Base-by-base conservation (phyloP, 2,888 invertebrate species). In the Acronicta leporina region DNA sequence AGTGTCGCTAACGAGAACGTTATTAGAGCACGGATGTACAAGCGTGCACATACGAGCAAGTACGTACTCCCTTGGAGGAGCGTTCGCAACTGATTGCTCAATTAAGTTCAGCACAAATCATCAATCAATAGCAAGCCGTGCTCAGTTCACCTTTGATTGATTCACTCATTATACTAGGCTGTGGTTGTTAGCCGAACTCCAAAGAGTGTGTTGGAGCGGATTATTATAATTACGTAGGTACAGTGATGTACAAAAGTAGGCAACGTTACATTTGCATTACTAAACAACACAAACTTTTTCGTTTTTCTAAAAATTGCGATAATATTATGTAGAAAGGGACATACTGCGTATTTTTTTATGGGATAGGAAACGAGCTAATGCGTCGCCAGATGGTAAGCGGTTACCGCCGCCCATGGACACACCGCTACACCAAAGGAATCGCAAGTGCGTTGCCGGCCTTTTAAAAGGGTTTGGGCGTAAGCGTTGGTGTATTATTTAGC, bases 121-220 rank as follows among this genome's bases (percentile, higher is more conserved):
- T 76, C 68, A 75, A 70, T 77, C 75, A 75, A 75, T 75, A 55
- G 56, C 69, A 75, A 69, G 62, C 69, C 43, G 63, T 64, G 63
- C 57, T 64, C 66, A 44, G 67, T 65, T 69, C 63, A 66, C 71
- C 72, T 73, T 74, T 82, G 79, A 82, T 81, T 77, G 80, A 80
- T 82, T 61, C 50, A 51, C 73, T 81, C 77, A 79, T 80, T 77
- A 75, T 70, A 70, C 61, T 65, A 47, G 55, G 53, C 59, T 49
- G 66, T 62, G 69, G 58, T 73, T 77, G 71, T 70, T 79, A 66
- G 61, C 68, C 61, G 46, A 67, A 61, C 50, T 59, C 38, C 45
- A 15, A 55, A 15, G 53, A 53, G 53, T 57, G 42, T 62, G 59
- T 60, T 60, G 53, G 43, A 51, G 58, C 47, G 61, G 40, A 13